Percentiles rank a stretch among this genome's conserved stretches.
Evolutionary conservation across 2,797 vertebrate genomes (phyloP).

Genomic region (Amazona ochrocephala): DNA sequence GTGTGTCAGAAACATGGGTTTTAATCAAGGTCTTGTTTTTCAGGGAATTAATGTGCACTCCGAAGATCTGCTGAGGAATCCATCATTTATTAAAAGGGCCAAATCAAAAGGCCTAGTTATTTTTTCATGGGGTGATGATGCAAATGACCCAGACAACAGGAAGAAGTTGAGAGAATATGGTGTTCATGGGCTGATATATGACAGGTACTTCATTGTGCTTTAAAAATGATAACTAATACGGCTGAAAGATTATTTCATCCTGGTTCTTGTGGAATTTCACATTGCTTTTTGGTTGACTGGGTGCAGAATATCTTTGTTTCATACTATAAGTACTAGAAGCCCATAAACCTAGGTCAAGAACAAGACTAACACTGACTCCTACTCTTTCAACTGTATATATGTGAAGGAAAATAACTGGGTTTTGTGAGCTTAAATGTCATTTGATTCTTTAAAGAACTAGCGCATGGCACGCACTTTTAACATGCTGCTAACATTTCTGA

Average conservation of each 20-base stretch:
- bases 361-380: background rate
- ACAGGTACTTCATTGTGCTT: conserved; percentile 81
- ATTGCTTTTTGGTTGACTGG: background rate
- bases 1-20: background rate
- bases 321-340: background rate
- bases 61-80: conserved; percentile 91
- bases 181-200: conserved; percentile 94
- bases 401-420: background rate
- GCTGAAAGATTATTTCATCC: background rate
- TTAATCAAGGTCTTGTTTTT: conserved; percentile 21
- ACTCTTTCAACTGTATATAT: background rate
- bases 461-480: background rate
- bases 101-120: conserved; percentile 92
- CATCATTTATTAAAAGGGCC: conserved; percentile 83
- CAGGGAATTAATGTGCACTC: conserved; percentile 94
- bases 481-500: background rate
- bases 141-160: conserved; percentile 91
- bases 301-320: background rate
- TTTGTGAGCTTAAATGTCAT: background rate
- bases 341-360: background rate
- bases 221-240: background rate
- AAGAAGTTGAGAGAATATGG: conserved; percentile 87
- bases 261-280: background rate
- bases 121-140: conserved; percentile 97
- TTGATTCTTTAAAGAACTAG: background rate